Evolutionary conservation across 2,888 invertebrate genomes (phyloP).

Genomic region (Hoplodrina blanda): DNA sequence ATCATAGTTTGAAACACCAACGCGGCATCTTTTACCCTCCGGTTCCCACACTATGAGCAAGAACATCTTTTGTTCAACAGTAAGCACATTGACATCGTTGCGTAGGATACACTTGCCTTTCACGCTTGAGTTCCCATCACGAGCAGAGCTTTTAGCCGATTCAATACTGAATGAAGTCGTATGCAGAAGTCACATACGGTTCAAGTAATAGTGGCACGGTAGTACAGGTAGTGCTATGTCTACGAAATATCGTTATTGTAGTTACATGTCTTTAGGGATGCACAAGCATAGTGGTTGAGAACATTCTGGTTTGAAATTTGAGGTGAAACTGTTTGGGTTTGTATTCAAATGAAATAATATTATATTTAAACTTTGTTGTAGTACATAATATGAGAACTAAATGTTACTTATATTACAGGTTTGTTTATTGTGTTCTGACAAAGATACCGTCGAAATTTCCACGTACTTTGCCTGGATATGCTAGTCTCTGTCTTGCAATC

Average conservation of each 20-base stretch:
- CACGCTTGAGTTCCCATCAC: conserved; percentile 34
- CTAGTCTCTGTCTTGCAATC: too few relatives aligned
- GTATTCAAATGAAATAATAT: not conserved
- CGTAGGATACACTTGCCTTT: conserved; percentile 10
- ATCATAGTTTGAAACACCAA: not conserved
- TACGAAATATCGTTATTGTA: conserved; percentile 37
- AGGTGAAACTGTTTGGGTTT: not conserved
- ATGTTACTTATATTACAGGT: too few relatives aligned
- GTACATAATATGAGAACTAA: too few relatives aligned
- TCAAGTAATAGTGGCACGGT: conserved; percentile 1
- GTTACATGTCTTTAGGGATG: conserved; percentile 20
- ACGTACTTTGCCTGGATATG: too few relatives aligned
- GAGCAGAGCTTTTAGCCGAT: conserved; percentile 52
- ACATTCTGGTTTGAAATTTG: conserved; percentile 10
- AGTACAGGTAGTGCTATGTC: conserved; percentile 23
- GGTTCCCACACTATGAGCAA: not conserved
- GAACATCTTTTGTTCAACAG: conserved; percentile 9
- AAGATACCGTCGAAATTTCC: too few relatives aligned
- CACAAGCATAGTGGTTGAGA: not conserved
- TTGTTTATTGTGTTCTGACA: too few relatives aligned
- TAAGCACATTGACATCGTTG: conserved; percentile 28
- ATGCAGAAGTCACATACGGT: conserved; percentile 35
- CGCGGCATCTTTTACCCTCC: not conserved
- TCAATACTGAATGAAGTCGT: conserved; percentile 51
- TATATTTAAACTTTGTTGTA: too few relatives aligned